These are phyloP conservation scores for Engystomops pustulosus DNA, from an alignment of 2,113 vertebrate genomes.

Conservation along the genomic window DNA sequence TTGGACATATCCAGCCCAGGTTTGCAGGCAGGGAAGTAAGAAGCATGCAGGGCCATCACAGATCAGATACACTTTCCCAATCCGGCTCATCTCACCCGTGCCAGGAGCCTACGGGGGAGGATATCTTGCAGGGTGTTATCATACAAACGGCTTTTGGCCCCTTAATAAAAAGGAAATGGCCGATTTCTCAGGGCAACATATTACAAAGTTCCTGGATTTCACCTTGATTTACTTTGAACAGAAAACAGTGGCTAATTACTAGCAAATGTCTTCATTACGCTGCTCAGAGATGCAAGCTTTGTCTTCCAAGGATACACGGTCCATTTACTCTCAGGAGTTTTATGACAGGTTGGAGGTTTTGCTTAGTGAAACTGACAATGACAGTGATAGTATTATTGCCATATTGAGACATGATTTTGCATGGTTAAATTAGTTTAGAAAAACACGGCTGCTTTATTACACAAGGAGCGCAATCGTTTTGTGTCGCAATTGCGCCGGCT, in stretches of 20 bases:
- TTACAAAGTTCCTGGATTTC: constrained; percentile 36
- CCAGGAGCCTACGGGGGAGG: constrained; percentile 29
- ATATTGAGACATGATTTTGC: neutral
- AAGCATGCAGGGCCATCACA: constrained; percentile 4
- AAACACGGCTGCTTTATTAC: neutral
- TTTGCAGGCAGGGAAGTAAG: constrained; percentile 4
- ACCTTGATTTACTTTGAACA: constrained; percentile 15
- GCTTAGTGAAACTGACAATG: neutral
- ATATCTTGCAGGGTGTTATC: constrained; percentile 7
- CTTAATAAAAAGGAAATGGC: constrained; percentile 39
- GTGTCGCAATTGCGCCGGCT: too few species aligned
- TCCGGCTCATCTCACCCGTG: constrained; percentile 35
- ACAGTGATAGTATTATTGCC: neutral
- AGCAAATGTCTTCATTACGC: constrained; percentile 13
- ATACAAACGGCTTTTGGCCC: constrained; percentile 38
- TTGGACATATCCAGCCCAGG: constrained; percentile 41
- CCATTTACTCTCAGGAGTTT: neutral
- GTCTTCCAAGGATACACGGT: neutral
- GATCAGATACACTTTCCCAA: constrained; percentile 48
- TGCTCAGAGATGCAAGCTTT: neutral
- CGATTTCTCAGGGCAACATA: constrained; percentile 13
- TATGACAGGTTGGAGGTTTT: neutral
- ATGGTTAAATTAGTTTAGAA: neutral
- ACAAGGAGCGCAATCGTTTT: too few species aligned
- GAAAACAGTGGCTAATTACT: neutral